phyloP scores from a whole-genome alignment of 2,888 invertebrate genomes.

The Danaus chrysippus region DNA sequence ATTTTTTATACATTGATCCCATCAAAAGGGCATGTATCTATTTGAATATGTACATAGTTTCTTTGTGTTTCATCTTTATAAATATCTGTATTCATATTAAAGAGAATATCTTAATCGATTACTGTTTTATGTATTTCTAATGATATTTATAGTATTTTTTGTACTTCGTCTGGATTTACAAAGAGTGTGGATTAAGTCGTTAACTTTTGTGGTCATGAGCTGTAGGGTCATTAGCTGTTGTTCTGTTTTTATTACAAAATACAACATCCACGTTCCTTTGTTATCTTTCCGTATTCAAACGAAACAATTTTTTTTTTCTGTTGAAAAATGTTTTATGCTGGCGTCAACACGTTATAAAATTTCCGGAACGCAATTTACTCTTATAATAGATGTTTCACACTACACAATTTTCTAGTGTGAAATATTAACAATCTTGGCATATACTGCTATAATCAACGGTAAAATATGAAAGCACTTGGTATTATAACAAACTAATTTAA shows the following conservation, averaged over 20 bases:
- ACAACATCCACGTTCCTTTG: conserved; percentile 19
- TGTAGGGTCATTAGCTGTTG: conserved; percentile 28
- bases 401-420: background rate
- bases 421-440: background rate
- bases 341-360: conserved; percentile 6
- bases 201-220: conserved; percentile 38
- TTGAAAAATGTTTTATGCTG: background rate
- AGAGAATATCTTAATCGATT: background rate
- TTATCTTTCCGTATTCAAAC: conserved; percentile 13
- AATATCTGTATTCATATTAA: background rate
- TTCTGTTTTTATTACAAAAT: conserved; percentile 28
- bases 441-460: background rate
- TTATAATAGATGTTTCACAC: conserved; percentile 6
- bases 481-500: conserved; percentile 26
- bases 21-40: conserved; percentile 16
- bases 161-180: conserved; percentile 24
- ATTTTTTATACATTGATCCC: conserved; percentile 23
- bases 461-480: conserved; percentile 4
- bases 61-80: conserved; percentile 11
- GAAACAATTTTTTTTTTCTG: background rate
- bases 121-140: conserved; percentile 3
- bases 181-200: conserved; percentile 63
- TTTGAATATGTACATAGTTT: conserved; percentile 21
- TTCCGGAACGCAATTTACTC: conserved; percentile 8
- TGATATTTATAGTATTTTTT: conserved; percentile 9